phyloP scores from a whole-genome alignment of 1,140 invertebrate species.

The Drosophila ficusphila region DNA sequence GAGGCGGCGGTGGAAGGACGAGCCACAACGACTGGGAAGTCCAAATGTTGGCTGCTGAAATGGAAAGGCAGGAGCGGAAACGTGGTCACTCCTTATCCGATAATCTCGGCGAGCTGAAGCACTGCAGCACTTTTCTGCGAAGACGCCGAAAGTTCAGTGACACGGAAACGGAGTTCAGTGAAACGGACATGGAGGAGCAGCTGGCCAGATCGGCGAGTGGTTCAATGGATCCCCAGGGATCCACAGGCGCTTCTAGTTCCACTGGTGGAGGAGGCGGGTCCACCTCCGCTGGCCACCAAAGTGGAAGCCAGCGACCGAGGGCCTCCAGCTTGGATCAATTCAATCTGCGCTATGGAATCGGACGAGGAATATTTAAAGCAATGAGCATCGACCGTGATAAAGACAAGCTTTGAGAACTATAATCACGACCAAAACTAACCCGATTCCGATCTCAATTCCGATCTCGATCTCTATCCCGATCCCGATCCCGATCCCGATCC shows the following conservation, averaged over 20 bases:
- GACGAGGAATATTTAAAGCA: conserved; percentile 80
- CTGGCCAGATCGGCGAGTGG: conserved; percentile 2
- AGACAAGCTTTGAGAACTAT: conserved; percentile 84
- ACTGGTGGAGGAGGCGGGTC: not conserved
- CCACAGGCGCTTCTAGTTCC: not conserved
- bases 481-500: not conserved
- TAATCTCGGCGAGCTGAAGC: conserved; percentile 58
- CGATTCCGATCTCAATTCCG: not conserved
- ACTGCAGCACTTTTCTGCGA: conserved; percentile 66
- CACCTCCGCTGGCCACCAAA: conserved; percentile 18
- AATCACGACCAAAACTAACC: conserved; percentile 32
- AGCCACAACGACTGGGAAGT: conserved; percentile 89
- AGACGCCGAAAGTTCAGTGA: conserved; percentile 76
- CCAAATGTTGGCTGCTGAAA: conserved; percentile 89
- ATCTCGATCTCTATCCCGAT: not conserved
- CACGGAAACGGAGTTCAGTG: conserved; percentile 78
- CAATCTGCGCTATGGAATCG: conserved; percentile 78
- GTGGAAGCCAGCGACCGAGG: conserved; percentile 64
- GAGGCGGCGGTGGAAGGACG: not conserved
- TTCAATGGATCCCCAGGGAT: not conserved
- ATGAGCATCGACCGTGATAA: conserved; percentile 84
- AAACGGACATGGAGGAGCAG: conserved; percentile 67
- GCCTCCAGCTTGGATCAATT: conserved; percentile 83
- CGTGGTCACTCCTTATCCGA: conserved; percentile 71
- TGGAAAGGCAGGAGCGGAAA: conserved; percentile 86